Evolutionary conservation across 1,140 invertebrate genomes (phyloP).

Genomic region (Drosophila insularis): DNA sequence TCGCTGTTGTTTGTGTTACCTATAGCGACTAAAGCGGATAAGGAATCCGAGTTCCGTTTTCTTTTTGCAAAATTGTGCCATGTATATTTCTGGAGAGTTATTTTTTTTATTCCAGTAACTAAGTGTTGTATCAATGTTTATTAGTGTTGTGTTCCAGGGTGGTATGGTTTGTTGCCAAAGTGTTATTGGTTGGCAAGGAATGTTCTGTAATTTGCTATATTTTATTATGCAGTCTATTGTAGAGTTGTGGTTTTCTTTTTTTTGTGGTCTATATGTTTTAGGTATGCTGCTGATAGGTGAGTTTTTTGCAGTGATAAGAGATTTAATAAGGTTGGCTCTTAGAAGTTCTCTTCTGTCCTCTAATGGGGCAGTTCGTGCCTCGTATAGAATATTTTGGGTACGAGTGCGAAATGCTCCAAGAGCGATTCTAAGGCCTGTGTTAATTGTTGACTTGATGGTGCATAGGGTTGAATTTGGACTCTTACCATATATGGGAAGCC

Average conservation of each 20-base stretch:
- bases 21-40: constrained; percentile 1
- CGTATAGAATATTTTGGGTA: constrained; percentile 14
- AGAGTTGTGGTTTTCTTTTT: no score
- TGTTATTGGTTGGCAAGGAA: no score
- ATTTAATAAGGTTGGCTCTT: constrained; percentile 2
- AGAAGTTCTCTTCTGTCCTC: constrained; percentile 12
- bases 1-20: constrained; percentile 16
- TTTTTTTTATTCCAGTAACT: no score
- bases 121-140: no score
- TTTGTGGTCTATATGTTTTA: no score
- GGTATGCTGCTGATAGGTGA: no score
- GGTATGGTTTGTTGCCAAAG: no score
- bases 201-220: no score
- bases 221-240: no score
- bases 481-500: constrained; percentile 21
- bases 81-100: no score
- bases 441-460: constrained; percentile 2
- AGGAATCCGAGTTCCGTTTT: not conserved
- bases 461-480: constrained; percentile 14
- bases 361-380: not conserved
- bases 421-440: constrained; percentile 18
- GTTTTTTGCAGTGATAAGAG: not conserved
- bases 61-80: no score
- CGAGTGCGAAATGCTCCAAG: constrained; percentile 17
- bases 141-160: no score